Evolutionary conservation across 1,140 invertebrate species (phyloP), one percentile per base, ranked within the genome.

Genomic region (Bombus soroeensis): DNA sequence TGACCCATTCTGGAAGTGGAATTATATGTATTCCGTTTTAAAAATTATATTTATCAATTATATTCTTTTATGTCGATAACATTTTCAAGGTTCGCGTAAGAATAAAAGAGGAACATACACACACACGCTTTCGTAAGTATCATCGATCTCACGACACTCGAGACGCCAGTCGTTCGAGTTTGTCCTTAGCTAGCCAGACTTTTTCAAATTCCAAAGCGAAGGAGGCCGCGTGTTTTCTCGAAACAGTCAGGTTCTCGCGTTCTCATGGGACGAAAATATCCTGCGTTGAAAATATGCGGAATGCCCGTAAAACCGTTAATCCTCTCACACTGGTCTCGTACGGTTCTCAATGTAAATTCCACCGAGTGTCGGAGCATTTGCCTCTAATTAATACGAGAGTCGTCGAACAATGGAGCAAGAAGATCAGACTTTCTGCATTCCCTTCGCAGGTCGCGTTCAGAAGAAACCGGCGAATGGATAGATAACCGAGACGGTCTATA

Each of bases 301-400:
- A 84, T 84, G 75, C 62, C 75, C 82, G 32, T 53, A 32, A 37
- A 62, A 84, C 83, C 83, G 83, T 84, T 84, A 84, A 72, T 72
- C 53, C 76, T 72, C 53, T 53, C 53, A 62, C 59, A 25, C 28
- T 12, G 76, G 12, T 53, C 37, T 28, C 64, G 82, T 71, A 84
- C 83, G 53, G 75, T 84, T 79, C 76, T 79, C 76, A 6, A 80
- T 80, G 83, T 84, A 84, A 84, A 84, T 84, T 79, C 83, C 32
- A 37, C 43, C 47, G 57, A 12, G 43, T 64, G 59, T 22, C 66
- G 37, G 53, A 59, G 43, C 59, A 34, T 53, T 68, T 43, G n/a
- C 18, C 8, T 70, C 22, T 85, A 85, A 85, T 85, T 85, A 85
- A 81, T 81, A 80, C 82, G 71, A 64, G 77, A 74, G 41, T 81